Evolutionary conservation across 1,140 invertebrate species (phyloP), one percentile per base, ranked within the genome.

Genomic region (Homarus americanus): DNA sequence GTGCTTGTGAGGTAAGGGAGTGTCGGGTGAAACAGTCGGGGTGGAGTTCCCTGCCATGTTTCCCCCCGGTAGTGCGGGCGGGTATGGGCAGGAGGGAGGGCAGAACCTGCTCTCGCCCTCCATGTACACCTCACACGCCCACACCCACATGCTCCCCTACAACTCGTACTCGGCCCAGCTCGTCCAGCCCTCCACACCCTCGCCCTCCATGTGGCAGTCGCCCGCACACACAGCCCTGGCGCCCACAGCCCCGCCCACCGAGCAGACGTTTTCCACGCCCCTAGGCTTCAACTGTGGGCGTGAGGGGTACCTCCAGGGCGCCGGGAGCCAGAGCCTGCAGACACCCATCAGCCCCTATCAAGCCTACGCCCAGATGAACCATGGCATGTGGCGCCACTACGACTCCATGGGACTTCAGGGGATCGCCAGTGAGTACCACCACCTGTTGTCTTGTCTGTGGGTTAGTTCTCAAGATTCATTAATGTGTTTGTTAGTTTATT

Each of bases 111-210:
- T 92, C 36, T 79, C 89, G 36, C 92, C 92, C 53, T 84, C 92
- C 78, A 92, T 92, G 84, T 92, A 92, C 80, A 58, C 92, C 53
- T 91, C 91, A 2, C 91, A 91, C 80, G 84, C 89, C 34, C 92
- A 92, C 72, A 76, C 89, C 20, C 92, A 90, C 84, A 91, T 92
- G 86, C 86, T 92, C 32, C 92, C 92, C 72, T 92, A 92, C 80
- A 92, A 92, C 80, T 91, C 92, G 4, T 92, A 92, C 73, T 92
- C 92, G 4, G 85, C 92, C 4, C 92, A 92, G 89, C 80, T 92
- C 0, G 92, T 91, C 4, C 88, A 91, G 66, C 92, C 90, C 72
- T 91, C 92, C 41, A 91, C 92, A 44, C 87, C 92, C 38, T 92
- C 92, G 7, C 92, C 92, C 0, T 91, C 92, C 79, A 91, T 92